phyloP scores from a whole-genome alignment of 1,140 invertebrate species.

The Atopsyche davidsoni region DNA sequence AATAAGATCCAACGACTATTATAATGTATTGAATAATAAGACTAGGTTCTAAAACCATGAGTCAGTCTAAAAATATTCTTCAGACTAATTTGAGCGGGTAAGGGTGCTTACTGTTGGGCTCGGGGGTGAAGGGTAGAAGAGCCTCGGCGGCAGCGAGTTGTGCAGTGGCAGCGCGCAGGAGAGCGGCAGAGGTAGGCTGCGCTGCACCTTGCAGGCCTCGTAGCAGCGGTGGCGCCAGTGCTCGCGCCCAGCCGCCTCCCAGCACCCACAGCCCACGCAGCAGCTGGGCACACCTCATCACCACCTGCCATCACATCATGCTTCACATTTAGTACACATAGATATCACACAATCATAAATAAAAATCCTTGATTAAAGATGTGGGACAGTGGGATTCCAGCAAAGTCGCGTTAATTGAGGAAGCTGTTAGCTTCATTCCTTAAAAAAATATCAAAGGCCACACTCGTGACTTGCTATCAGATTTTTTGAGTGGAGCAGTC shows the following conservation, averaged over 20 bases:
- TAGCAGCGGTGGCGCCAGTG: constrained; percentile 37
- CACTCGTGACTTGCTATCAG: no score
- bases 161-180: constrained; percentile 34
- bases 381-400: background rate
- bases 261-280: constrained; percentile 37
- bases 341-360: background rate
- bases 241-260: constrained; percentile 39
- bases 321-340: background rate
- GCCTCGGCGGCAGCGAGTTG: constrained; percentile 38
- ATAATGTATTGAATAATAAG: no score
- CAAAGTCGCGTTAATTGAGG: no score
- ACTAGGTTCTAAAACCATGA: no score
- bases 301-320: constrained; percentile 32
- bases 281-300: constrained; percentile 36
- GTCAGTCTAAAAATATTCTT: no score
- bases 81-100: no score
- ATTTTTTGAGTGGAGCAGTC: no score
- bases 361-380: background rate
- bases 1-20: no score
- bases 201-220: constrained; percentile 37
- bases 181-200: constrained; percentile 28
- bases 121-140: constrained; percentile 36
- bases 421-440: no score
- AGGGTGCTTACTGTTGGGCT: no score
- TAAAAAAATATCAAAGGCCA: no score